A percentile compares a stretch with the other conserved stretches of the same genome.
These are phyloP conservation scores for Battus philenor DNA, from an alignment of 1,140 invertebrate species.

Conservation along the genomic window DNA sequence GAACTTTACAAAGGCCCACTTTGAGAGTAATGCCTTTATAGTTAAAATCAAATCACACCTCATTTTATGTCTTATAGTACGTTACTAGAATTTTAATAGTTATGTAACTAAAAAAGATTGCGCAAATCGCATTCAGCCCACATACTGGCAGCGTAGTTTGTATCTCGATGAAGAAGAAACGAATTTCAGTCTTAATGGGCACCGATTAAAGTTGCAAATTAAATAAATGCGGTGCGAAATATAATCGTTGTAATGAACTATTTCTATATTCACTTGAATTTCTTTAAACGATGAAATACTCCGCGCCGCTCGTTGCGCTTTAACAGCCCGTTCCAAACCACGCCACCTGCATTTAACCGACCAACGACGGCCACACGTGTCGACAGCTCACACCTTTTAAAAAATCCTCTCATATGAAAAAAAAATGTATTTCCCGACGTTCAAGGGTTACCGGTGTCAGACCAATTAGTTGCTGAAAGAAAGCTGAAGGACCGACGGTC, in stretches of 20 bases:
- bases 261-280: constrained; percentile 10
- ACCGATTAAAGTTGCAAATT: too few relatives aligned
- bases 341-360: constrained; percentile 50
- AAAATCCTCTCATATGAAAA: constrained; percentile 44
- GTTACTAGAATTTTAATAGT: too few relatives aligned
- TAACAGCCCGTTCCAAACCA: constrained; percentile 10
- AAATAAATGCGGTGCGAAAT: too few relatives aligned
- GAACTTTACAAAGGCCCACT: too few relatives aligned
- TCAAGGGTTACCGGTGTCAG: constrained; percentile 51
- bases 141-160: too few relatives aligned
- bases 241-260: constrained; percentile 12
- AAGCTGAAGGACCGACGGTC: constrained; percentile 47
- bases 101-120: too few relatives aligned
- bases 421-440: constrained; percentile 37
- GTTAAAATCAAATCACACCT: too few relatives aligned
- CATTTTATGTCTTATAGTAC: too few relatives aligned
- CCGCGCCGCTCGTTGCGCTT: constrained; percentile 1
- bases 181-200: too few relatives aligned
- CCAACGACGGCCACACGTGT: constrained; percentile 33
- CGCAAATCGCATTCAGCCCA: too few relatives aligned
- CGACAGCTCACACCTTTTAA: constrained; percentile 48
- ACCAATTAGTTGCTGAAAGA: constrained; percentile 70
- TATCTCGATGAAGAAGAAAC: too few relatives aligned
- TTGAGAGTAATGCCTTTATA: too few relatives aligned
- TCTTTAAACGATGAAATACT: constrained; percentile 8